Conservation (phyloP, 2,888 invertebrate species). For the Sinhomidia bicolor region DNA sequence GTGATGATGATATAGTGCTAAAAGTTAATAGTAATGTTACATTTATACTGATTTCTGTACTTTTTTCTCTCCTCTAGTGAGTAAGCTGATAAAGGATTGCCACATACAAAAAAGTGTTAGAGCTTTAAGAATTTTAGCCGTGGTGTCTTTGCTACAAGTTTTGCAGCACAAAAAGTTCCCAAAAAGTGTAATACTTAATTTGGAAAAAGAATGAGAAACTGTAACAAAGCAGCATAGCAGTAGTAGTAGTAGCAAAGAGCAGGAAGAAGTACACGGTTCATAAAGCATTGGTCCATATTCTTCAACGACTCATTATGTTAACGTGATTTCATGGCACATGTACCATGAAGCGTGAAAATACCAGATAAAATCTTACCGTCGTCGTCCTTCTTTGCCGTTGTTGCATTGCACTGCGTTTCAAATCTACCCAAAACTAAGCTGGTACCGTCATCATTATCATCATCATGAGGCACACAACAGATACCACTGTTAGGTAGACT, state of each 20-base stretch:
- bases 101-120: background rate
- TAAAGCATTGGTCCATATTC: slow-evolving; percentile 80
- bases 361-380: slow-evolving; percentile 77
- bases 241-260: background rate
- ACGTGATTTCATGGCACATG: slow-evolving; percentile 80
- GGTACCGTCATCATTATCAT: slow-evolving; percentile 4
- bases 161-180: background rate
- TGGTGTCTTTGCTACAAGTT: background rate
- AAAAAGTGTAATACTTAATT: no score
- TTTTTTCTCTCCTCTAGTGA: no score
- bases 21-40: no score
- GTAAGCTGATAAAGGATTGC: background rate
- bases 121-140: background rate
- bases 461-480: background rate
- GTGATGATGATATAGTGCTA: no score
- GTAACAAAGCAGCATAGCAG: no score
- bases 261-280: slow-evolving; percentile 76
- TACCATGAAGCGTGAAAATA: slow-evolving; percentile 79
- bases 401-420: slow-evolving; percentile 10
- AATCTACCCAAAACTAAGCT: slow-evolving; percentile 18
- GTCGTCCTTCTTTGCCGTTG: slow-evolving; percentile 12
- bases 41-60: no score
- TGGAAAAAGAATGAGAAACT: slow-evolving; percentile 17
- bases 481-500: background rate
- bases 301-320: slow-evolving; percentile 80